phyloP scores from a whole-genome alignment of 2,888 invertebrate species.

The Harmothoe impar region DNA sequence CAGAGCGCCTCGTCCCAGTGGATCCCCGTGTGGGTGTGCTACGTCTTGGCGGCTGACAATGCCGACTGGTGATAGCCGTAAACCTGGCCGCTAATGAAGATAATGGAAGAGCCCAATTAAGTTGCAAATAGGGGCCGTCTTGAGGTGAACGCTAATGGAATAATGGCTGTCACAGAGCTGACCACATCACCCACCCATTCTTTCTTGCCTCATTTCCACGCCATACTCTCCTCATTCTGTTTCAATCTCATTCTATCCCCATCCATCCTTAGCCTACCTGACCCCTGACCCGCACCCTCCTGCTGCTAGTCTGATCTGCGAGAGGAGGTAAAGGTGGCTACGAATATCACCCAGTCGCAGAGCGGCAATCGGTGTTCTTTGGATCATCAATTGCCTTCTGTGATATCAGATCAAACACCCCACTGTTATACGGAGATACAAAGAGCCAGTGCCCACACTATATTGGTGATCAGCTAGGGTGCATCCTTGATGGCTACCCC shows the following conservation, averaged over 20 bases:
- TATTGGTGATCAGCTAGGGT: neutral
- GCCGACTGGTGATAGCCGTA: slow-evolving; percentile 47
- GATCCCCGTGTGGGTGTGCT: neutral
- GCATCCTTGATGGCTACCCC: slow-evolving; percentile 4
- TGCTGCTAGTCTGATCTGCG: no score
- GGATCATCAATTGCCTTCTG: slow-evolving; percentile 34
- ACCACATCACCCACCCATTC: neutral
- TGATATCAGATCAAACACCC: slow-evolving; percentile 9
- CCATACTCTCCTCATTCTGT: neutral
- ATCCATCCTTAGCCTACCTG: neutral
- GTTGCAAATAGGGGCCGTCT: slow-evolving; percentile 56
- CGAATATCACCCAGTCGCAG: neutral
- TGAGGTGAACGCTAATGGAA: slow-evolving; percentile 28
- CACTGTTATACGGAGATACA: neutral
- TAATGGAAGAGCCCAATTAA: slow-evolving; percentile 59
- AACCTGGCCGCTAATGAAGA: slow-evolving; percentile 47
- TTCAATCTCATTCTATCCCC: neutral
- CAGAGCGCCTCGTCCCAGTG: neutral
- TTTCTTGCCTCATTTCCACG: neutral
- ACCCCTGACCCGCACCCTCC: neutral
- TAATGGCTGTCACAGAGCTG: slow-evolving; percentile 24
- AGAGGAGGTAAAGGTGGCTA: slow-evolving; percentile 22
- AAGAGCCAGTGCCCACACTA: neutral
- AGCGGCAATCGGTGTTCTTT: neutral
- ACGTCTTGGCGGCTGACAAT: slow-evolving; percentile 45